Conservation (phyloP, 2,888 invertebrate genomes). For the Autographa pulchrina region DNA sequence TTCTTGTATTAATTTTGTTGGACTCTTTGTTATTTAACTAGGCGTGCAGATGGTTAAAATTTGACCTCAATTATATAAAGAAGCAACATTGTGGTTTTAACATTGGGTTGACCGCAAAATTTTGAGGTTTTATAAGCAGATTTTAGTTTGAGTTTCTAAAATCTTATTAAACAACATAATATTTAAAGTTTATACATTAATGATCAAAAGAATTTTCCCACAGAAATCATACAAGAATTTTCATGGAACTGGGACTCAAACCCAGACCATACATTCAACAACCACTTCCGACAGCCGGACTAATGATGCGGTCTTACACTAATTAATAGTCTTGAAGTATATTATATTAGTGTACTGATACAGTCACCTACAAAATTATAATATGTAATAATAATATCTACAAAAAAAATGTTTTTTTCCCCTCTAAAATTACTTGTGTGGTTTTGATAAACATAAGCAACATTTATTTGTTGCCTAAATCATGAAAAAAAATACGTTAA, state of each 20-base stretch:
- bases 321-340: not conserved
- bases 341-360: not conserved
- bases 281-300: not conserved
- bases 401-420: not conserved
- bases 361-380: not conserved
- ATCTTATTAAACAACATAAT: not conserved
- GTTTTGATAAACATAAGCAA: no score
- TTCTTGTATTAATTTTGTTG: no score
- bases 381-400: not conserved
- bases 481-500: no score
- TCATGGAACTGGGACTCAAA: not conserved
- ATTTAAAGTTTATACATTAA: not conserved
- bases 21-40: no score
- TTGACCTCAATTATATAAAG: not conserved
- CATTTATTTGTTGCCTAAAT: no score
- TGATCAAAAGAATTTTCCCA: not conserved
- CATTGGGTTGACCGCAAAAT: not conserved
- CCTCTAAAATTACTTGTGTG: no score
- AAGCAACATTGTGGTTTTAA: not conserved
- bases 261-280: not conserved
- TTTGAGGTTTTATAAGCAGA: not conserved
- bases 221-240: not conserved
- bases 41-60: no score
- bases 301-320: slow-evolving; percentile 1
- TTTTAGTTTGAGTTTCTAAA: not conserved